Evolutionary conservation across 2,113 vertebrate species (phyloP).

Genomic region (Onychorhynchus coronatus): DNA sequence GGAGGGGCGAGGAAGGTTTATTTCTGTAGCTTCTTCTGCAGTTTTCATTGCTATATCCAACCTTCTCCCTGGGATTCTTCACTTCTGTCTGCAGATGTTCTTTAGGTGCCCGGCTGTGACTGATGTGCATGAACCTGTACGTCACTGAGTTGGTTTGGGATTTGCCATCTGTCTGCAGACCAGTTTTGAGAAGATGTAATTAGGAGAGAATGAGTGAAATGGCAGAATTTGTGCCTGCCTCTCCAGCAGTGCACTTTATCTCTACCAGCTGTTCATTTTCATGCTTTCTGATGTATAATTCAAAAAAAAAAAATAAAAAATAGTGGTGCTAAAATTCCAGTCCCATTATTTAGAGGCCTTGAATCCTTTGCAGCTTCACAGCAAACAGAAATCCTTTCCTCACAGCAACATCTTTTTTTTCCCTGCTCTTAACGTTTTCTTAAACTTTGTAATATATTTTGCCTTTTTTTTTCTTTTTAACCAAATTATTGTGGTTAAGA

Average conservation of each 20-base stretch:
- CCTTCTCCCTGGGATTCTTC: neutral
- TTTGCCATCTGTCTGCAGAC: conserved; percentile 10
- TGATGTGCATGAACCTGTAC: neutral
- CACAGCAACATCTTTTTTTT: neutral
- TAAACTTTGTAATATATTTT: neutral
- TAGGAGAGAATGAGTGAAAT: neutral
- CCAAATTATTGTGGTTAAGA: neutral
- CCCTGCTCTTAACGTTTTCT: neutral
- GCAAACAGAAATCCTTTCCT: neutral
- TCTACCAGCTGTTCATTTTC: neutral
- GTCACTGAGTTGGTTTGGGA: neutral
- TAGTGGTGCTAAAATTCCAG: neutral
- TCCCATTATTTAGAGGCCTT: neutral
- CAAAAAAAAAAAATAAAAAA: neutral
- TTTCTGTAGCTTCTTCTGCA: neutral
- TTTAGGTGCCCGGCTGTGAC: neutral
- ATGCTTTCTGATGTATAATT: neutral
- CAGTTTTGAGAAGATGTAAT: neutral
- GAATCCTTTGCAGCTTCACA: neutral
- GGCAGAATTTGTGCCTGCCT: neutral
- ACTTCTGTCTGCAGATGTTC: neutral
- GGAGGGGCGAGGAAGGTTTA: neutral
- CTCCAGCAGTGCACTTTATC: neutral
- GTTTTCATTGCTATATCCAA: neutral
- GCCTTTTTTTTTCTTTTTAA: neutral